A percentile compares a stretch with the other conserved stretches of the same genome.
Conservation (phyloP, 2,113 vertebrate genomes). For the Cariama cristata region DNA sequence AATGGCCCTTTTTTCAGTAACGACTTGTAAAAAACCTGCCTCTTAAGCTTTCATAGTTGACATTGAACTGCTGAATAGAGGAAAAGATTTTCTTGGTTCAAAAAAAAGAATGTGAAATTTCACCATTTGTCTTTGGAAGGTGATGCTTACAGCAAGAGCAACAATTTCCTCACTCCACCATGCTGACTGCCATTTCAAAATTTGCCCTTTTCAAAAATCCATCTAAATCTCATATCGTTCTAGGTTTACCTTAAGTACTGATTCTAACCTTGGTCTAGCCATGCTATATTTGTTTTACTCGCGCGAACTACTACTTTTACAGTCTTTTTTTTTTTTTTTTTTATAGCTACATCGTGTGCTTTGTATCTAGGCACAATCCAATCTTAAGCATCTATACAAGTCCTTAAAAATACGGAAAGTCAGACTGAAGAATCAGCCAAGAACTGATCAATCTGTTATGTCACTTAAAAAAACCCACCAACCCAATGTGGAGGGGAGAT, state of each 20-base stretch:
- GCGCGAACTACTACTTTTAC: neutral
- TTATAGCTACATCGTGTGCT: neutral
- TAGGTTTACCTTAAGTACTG: neutral
- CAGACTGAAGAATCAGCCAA: neutral
- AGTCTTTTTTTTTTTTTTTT: neutral
- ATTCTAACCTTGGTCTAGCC: neutral
- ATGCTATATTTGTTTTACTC: neutral
- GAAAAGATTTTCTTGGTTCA: neutral
- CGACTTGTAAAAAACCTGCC: neutral
- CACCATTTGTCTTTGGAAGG: neutral
- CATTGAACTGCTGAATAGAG: neutral
- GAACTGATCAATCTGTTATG: neutral
- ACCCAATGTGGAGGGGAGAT: too few relatives aligned
- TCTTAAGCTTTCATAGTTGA: neutral
- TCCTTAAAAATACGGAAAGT: neutral
- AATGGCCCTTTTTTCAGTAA: neutral
- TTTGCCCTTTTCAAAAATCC: constrained; percentile 44
- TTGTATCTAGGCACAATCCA: neutral
- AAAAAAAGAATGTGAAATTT: neutral
- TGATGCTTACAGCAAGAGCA: neutral
- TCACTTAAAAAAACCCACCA: neutral
- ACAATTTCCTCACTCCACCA: neutral
- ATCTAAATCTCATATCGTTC: neutral
- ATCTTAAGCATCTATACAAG: neutral
- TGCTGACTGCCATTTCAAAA: neutral